These are phyloP conservation scores for Stenopsyche tienmushanensis DNA, from an alignment of 1,140 invertebrate species.

Conservation along the genomic window DNA sequence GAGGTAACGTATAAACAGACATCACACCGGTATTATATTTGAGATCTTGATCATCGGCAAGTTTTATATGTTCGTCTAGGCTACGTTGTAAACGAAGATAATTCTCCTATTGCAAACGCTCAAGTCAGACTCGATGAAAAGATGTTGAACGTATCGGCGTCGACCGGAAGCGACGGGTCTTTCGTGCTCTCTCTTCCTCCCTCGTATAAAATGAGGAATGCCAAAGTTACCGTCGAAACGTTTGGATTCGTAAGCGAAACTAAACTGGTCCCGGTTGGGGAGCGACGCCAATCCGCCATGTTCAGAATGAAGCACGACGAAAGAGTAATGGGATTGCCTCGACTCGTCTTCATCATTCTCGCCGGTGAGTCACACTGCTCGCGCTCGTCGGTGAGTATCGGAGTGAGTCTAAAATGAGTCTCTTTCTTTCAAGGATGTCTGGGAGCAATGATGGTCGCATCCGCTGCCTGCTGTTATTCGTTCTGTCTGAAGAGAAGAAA, in stretches of 20 bases:
- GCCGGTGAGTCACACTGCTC: constrained; percentile 59
- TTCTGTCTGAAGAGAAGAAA: constrained; percentile 39
- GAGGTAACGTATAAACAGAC: too few relatives aligned
- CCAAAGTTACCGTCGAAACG: neutral
- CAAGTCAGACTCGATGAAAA: constrained; percentile 51
- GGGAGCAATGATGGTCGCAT: constrained; percentile 48
- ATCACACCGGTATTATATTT: too few relatives aligned
- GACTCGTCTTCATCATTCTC: constrained; percentile 71
- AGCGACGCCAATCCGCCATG: constrained; percentile 55
- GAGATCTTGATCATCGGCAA: too few relatives aligned
- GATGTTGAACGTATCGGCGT: constrained; percentile 2
- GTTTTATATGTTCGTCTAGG: too few relatives aligned
- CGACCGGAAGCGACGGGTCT: constrained; percentile 57
- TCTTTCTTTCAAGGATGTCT: constrained; percentile 49
- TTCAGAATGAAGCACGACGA: constrained; percentile 68
- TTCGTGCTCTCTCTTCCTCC: constrained; percentile 59
- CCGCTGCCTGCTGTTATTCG: constrained; percentile 53
- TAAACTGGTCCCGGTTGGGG: constrained; percentile 17
- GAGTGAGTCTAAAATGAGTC: neutral
- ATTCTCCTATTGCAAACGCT: constrained; percentile 61
- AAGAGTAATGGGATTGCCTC: constrained; percentile 68
- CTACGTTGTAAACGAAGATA: constrained; percentile 57
- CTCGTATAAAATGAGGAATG: constrained; percentile 7
- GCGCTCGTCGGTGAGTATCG: neutral
- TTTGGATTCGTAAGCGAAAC: constrained; percentile 10